Percentiles rank a stretch among this genome's conserved stretches.
Evolutionary conservation across 2,113 vertebrate genomes (phyloP).

Genomic region (Cygnus buccinator): DNA sequence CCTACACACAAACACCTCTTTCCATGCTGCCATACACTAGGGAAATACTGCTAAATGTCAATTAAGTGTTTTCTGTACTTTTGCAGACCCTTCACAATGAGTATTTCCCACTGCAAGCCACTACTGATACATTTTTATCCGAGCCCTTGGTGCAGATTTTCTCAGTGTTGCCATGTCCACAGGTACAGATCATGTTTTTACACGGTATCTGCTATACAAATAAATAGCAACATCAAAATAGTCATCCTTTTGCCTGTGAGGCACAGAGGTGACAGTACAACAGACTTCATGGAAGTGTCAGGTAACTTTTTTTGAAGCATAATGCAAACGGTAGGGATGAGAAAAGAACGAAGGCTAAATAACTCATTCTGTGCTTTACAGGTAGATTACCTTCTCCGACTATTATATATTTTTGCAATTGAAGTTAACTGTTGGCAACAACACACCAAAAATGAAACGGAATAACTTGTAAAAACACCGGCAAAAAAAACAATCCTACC

Average conservation of each 20-base stretch:
- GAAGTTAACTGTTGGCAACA: neutral
- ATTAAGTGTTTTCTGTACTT: neutral
- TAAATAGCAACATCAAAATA: neutral
- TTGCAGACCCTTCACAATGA: neutral
- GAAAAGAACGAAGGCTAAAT: neutral
- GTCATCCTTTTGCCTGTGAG: neutral
- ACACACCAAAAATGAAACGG: fast-evolving
- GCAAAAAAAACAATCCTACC: conserved; percentile 76
- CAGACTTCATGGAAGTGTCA: neutral
- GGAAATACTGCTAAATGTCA: neutral
- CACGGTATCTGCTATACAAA: fast-evolving
- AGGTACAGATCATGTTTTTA: neutral
- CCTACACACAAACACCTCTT: neutral
- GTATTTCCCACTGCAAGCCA: neutral
- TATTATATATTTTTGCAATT: neutral
- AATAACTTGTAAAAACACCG: neutral
- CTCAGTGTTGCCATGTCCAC: neutral
- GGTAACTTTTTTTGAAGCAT: neutral
- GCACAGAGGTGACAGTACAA: fast-evolving
- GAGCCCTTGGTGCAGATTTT: neutral
- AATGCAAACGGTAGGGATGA: fast-evolving
- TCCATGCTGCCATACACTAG: fast-evolving
- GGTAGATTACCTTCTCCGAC: neutral
- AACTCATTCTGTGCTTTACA: neutral
- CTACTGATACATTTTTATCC: neutral